Conservation (phyloP, 1,140 invertebrate species). For the Conus betulinus region DNA sequence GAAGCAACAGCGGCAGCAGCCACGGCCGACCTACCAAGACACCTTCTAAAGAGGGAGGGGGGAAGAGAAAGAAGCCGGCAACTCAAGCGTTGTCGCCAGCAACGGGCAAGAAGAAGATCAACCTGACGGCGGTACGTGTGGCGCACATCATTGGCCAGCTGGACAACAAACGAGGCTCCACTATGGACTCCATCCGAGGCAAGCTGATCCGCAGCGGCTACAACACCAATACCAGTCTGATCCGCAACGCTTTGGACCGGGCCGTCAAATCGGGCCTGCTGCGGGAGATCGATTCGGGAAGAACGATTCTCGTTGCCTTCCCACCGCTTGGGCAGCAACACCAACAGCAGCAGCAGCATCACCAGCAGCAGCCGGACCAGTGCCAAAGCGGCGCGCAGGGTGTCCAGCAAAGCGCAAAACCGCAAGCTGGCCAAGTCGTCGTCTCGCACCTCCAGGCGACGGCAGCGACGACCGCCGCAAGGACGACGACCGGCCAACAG, state of each 20-base stretch:
- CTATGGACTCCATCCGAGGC: slow-evolving; percentile 12
- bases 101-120: not conserved
- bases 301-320: not conserved
- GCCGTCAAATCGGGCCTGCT: not conserved
- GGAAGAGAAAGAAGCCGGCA: not conserved
- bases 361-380: not conserved
- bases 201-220: slow-evolving; percentile 5
- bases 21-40: not conserved
- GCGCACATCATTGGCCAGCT: slow-evolving; percentile 8
- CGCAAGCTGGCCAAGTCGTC: not conserved
- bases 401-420: not conserved
- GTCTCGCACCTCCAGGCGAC: not conserved
- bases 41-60: not conserved
- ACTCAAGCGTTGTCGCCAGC: not conserved
- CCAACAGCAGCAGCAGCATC: not conserved
- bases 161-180: slow-evolving; percentile 25
- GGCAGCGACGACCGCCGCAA: not conserved
- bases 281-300: slow-evolving; percentile 5
- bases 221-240: not conserved
- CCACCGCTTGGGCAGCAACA: not conserved
- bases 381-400: not conserved
- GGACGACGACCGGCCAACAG: slow-evolving; percentile 13
- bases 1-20: not conserved
- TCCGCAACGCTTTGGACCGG: not conserved
- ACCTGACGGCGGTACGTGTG: not conserved